Evolutionary conservation across 1,140 invertebrate species (phyloP).

Genomic region (Apis cerana): DNA sequence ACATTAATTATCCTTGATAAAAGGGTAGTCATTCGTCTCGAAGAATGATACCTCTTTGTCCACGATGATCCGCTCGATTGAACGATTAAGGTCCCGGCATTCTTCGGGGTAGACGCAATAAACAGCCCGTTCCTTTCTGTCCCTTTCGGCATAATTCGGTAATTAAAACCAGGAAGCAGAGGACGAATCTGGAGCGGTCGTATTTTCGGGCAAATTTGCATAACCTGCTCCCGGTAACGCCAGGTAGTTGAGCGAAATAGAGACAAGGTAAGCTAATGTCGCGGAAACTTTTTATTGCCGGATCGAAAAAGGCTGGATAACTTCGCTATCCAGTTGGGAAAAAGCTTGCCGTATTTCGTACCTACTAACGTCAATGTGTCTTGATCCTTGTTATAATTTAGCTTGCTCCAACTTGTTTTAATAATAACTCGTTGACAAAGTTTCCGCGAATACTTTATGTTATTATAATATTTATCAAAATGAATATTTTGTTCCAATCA

Average conservation of each 20-base stretch:
- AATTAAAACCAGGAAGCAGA: constrained; percentile 72
- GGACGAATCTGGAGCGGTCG: constrained; percentile 5
- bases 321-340: constrained; percentile 45
- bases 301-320: constrained; percentile 63
- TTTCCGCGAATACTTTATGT: too few relatives aligned
- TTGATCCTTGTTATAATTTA: not conserved
- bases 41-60: constrained; percentile 67
- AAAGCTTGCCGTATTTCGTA: constrained; percentile 31
- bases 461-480: too few relatives aligned
- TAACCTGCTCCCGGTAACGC: constrained; percentile 66
- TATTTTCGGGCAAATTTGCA: constrained; percentile 68
- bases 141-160: constrained; percentile 73
- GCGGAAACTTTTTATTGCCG: constrained; percentile 75
- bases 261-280: constrained; percentile 76
- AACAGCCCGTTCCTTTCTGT: constrained; percentile 50
- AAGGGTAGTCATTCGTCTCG: constrained; percentile 46
- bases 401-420: not conserved
- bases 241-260: constrained; percentile 66
- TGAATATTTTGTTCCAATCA: too few relatives aligned
- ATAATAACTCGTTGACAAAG: too few relatives aligned
- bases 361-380: not conserved
- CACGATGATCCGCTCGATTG: constrained; percentile 75
- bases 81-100: constrained; percentile 72
- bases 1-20: constrained; percentile 70
- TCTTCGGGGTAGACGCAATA: constrained; percentile 49